Evolutionary conservation across 2,888 invertebrate genomes (phyloP), one percentile per base, ranked within the genome.

Genomic region (Himalopsyche anomala): DNA sequence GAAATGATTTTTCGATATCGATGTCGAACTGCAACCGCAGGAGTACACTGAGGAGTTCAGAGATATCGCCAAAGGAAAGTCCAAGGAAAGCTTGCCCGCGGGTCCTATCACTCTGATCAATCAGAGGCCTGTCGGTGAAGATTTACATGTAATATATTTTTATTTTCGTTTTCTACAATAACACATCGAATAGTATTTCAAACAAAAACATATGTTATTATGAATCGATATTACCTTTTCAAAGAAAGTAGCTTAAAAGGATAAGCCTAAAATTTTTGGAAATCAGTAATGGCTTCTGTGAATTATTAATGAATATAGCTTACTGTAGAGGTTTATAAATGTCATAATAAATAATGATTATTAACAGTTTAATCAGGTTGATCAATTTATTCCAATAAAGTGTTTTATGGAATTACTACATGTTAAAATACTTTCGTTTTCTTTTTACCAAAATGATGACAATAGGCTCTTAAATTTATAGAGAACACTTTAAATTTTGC

Each of bases 1-100:
- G 51, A 42, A 80, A 17, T 54, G 56, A 36, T 19, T 84, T 79
- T 84, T n/a, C 55, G n/a, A 40, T 80, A 40, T 42, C 38, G 54
- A 81, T 51, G 45, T 51, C 15, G 4, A 51, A 51, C 51, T 6
- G 51, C 51, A 8, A n/a, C 55, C 42, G 15, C 56, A 98, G 98
- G 98, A 98, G 94, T 98, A 98, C 94, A 97, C 97, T 90, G 98
- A 98, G 94, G 98, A 98, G 94, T 98, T 98, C 94, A 96, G 98
- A 91, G 98, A 98, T 94, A 98, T 98, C 94, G 97, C 97, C 92
- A 98, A 98, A 94, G 97, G 97, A 91, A 98, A 97, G 94, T 97
- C 96, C 90, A 98, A 97, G 95, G 98, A 97, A 93, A 96, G 97
- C 90, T 95, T 97, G 90, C 97, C 98, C 90, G 97, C 97, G 90